Evolutionary conservation across 2,113 vertebrate genomes (phyloP).

Genomic region (Machaerirhynchus nigripectus): DNA sequence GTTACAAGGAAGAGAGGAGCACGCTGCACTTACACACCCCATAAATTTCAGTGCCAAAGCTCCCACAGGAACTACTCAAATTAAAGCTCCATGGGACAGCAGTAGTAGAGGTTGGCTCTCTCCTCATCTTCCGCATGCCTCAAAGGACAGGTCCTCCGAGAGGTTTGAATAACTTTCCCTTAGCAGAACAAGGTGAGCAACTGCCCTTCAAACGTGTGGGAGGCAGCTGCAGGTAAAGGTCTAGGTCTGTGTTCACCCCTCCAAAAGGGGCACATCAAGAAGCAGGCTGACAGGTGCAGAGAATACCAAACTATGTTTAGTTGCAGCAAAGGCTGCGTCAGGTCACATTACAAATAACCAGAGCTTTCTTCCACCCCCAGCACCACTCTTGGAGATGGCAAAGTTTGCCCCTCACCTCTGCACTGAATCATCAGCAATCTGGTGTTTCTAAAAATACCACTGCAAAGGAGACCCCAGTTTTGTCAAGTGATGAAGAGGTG

Average conservation of each 20-base stretch:
- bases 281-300: not conserved
- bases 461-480: not conserved
- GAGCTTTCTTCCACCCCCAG: not conserved
- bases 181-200: not conserved
- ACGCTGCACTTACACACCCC: not conserved
- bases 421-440: fast-evolving
- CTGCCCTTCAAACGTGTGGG: fast-evolving
- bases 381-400: not conserved
- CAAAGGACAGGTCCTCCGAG: not conserved
- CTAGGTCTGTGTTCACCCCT: not conserved
- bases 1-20: fast-evolving
- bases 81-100: not conserved
- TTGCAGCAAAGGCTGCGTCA: not conserved
- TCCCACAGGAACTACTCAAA: not conserved
- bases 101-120: not conserved
- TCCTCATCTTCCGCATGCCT: not conserved
- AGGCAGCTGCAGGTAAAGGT: not conserved
- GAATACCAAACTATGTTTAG: slow-evolving; percentile 1
- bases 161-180: not conserved
- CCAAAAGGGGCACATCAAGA: fast-evolving
- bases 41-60: not conserved
- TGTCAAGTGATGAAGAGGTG: not conserved
- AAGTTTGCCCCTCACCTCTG: not conserved
- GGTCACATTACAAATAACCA: not conserved
- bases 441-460: not conserved